Evolutionary conservation across 2,888 invertebrate species (phyloP), one percentile per base, ranked within the genome.

Genomic region (Lasius platythorax): DNA sequence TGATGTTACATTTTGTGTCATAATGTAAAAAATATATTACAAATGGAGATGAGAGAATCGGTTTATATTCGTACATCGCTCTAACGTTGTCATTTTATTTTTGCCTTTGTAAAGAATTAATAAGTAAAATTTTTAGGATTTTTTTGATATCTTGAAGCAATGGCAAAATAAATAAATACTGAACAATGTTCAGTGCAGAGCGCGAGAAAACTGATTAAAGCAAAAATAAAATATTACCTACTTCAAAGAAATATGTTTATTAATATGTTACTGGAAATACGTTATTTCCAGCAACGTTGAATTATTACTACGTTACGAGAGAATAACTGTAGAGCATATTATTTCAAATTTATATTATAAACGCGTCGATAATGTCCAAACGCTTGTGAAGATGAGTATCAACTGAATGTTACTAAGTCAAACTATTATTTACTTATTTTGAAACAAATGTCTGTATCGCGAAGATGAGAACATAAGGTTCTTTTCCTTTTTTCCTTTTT

Each of bases 261-360:
- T 23, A 43, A 3, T 23, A 23, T 23, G 23, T 23, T 23, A 0
- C 23, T 23, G 23, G 23, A 23, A 23, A 23, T 23, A 23, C 23
- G 23, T 23, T 23, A 23, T 23, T 40, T 33, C 15, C 15, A 56
- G 9, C 33, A 53, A 56, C 15, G 15, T 72, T 72, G 15, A 23
- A 5, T 72, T 72, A 50, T 53, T 53, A 72, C 3, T 72, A 2
- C 23, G 15, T 23, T 72, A 23, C 9, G 37, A 53, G 37, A 5
- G 5, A 37, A 5, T 5, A 56, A 72, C 4, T 11, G 23, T 72
- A 37, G 2, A 23, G 37, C 1, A 37, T 50, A 46, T 70, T 30
- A 18, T 18, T 72, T 72, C 4, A 56, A 72, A 50, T 23, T 15
- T 56, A 53, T 50, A 30, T 68, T 68, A 50, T 53, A 72, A 53